These are phyloP conservation scores for Malurus elegans DNA, from an alignment of 2,113 vertebrate species.

Conservation along the genomic window DNA sequence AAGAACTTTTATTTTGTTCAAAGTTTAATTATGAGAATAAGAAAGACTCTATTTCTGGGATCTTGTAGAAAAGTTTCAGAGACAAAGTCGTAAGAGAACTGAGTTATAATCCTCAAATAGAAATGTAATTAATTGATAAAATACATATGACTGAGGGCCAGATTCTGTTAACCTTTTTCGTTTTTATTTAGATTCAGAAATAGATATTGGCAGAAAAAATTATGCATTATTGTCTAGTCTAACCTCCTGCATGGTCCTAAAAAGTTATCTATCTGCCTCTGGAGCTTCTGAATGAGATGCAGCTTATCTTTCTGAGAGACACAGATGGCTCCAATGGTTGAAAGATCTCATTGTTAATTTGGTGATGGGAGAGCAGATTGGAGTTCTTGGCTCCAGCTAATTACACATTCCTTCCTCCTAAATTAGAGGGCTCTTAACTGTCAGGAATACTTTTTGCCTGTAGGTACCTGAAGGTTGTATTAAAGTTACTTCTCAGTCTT, in stretches of 20 bases:
- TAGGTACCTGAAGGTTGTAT: neutral
- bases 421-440: neutral
- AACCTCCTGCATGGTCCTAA: neutral
- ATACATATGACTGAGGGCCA: neutral
- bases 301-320: neutral
- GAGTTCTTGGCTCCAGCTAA: neutral
- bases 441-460: neutral
- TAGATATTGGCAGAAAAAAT: neutral
- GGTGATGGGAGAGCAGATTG: neutral
- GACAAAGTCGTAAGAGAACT: neutral
- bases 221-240: neutral
- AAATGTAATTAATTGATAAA: slow-evolving; percentile 24
- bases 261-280: neutral
- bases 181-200: neutral
- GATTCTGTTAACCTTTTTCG: neutral
- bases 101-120: neutral
- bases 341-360: neutral
- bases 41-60: neutral
- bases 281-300: neutral
- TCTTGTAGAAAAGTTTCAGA: neutral
- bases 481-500: neutral
- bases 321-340: neutral
- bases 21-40: neutral
- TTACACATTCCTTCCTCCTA: neutral
- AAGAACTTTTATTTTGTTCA: neutral